Evolutionary conservation across 2,113 vertebrate genomes (phyloP), one percentile per base, ranked within the genome.

Genomic region (Leptocoma aspasia): DNA sequence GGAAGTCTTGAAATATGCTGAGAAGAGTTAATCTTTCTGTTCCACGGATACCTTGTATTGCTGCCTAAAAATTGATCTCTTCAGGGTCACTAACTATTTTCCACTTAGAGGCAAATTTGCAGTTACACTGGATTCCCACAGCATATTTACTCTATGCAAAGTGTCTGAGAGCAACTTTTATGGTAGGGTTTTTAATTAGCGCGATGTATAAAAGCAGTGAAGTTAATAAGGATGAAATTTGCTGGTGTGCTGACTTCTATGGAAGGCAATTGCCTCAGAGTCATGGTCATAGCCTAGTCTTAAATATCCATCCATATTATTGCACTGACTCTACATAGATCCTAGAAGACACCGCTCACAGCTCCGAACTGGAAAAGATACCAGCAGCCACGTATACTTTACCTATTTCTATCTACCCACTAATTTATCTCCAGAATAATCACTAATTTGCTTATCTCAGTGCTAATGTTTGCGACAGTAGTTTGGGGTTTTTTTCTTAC

Each of bases 121-220:
- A 85, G 92, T 96, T 93, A 78, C 45, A 68, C 77, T 8, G 41
- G 95, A 95, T 90, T 92, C 93, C 86, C 53, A 91, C 66, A 92
- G 91, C 89, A 86, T 95, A 94, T 94, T 97, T 92, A 94, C 96
- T 80, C 77, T 95, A 94, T 79, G 92, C 73, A 60, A 86, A 96
- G 92, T 95, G 95, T 96, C 96, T 95, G 95, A 97, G 94, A 97
- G 82, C 95, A 92, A 95, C 84, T 93, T 97, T 97, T 95, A 97
- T 96, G 91, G 90, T 87, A 94, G 85, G 89, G 92, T 90, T 96
- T 98, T 97, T 97, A 97, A 97, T 96, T 96, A 96, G 95, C 59
- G 68, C 23, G 61, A 87, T 95, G 96, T 96, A 94, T 96, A 92
- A 97, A 91, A 75, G 53, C 64, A 71, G 86, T 56, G 5, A 91